Evolutionary conservation across 2,797 vertebrate species (phyloP).

Genomic region (Pteronotus mesoamericanus): DNA sequence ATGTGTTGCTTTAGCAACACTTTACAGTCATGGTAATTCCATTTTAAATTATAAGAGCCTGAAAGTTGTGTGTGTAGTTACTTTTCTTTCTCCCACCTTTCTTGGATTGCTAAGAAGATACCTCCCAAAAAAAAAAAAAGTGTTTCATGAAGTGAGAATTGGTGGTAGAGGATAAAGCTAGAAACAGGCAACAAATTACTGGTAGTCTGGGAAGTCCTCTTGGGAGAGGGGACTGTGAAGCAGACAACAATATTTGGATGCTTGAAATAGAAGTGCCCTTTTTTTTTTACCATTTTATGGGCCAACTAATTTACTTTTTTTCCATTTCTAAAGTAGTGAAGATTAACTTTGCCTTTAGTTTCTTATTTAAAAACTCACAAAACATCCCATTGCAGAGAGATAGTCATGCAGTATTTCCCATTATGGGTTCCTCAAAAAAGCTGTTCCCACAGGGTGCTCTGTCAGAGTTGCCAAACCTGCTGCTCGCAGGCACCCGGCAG

Average conservation of each 20-base stretch:
- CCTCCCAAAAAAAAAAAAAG: not conserved
- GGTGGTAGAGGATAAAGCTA: not conserved
- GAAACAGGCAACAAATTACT: not conserved
- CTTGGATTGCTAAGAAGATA: conserved; percentile 18
- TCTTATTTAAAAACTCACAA: not conserved
- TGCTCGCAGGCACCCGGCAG: no score
- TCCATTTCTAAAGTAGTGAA: not conserved
- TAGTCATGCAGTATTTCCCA: not conserved
- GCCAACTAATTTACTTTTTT: not conserved
- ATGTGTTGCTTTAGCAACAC: not conserved
- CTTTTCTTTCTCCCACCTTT: conserved; percentile 18
- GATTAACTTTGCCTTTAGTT: conserved; percentile 16
- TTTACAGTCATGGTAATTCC: not conserved
- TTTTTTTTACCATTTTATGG: not conserved
- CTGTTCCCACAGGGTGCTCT: not conserved
- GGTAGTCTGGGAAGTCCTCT: not conserved
- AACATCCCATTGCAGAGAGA: not conserved
- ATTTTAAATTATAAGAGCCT: not conserved
- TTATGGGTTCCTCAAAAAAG: not conserved
- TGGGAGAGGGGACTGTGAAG: not conserved
- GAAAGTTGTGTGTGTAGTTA: not conserved
- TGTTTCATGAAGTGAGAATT: not conserved
- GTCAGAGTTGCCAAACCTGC: no score
- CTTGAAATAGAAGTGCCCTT: not conserved
- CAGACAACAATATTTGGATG: not conserved